phyloP scores from a whole-genome alignment of 1,140 invertebrate genomes.

The Drosophila mojavensis region DNA sequence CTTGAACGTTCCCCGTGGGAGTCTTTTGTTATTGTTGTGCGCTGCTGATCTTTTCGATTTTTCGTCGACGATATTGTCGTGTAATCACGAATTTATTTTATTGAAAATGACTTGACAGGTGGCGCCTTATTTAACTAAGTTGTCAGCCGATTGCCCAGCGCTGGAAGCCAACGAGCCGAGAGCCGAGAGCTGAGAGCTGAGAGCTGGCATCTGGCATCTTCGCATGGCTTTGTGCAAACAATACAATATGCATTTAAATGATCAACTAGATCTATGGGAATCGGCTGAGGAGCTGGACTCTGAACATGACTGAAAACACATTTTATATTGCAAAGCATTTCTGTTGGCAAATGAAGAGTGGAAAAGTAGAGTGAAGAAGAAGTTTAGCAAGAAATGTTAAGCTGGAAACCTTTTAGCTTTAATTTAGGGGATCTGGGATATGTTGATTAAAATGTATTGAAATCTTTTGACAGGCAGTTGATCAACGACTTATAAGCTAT shows the following conservation, averaged over 20 bases:
- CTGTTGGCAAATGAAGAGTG: no score
- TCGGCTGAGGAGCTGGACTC: neutral
- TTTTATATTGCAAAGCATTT: neutral
- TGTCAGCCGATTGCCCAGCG: constrained; percentile 53
- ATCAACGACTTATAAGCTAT: no score
- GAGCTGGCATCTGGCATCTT: neutral
- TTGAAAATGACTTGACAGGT: constrained; percentile 83
- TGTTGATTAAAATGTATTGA: no score
- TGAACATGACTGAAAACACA: neutral
- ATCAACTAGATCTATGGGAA: neutral
- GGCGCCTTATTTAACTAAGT: constrained; percentile 83
- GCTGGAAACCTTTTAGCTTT: no score
- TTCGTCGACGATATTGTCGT: constrained; percentile 76
- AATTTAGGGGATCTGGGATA: no score
- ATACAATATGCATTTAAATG: constrained; percentile 37
- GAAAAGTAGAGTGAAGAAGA: no score
- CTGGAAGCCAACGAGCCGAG: neutral
- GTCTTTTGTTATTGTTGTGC: constrained; percentile 79
- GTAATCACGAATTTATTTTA: constrained; percentile 84
- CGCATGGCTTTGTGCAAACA: neutral
- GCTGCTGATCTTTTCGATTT: constrained; percentile 50
- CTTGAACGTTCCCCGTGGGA: constrained; percentile 69
- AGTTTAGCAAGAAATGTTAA: no score
- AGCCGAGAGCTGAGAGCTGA: neutral
- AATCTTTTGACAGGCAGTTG: no score